Conservation (phyloP, 2,888 invertebrate species). For the Lycophotia porphyrea region DNA sequence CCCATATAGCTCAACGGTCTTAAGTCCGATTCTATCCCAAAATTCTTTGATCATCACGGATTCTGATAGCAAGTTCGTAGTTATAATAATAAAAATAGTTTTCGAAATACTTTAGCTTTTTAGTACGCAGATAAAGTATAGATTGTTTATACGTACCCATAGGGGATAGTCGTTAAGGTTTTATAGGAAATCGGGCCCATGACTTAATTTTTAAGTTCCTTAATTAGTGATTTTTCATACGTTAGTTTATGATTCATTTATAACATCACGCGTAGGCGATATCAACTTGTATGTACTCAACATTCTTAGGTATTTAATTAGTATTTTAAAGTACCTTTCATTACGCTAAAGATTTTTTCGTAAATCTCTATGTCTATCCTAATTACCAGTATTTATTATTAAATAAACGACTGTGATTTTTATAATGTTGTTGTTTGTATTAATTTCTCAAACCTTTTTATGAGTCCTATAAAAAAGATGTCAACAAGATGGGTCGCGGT, state of each 20-base stretch:
- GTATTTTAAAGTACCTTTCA: conserved; percentile 81
- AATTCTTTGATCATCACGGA: conserved; percentile 67
- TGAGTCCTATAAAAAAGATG: not conserved
- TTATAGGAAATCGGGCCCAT: conserved; percentile 89
- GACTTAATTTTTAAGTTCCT: conserved; percentile 88
- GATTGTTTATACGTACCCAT: conserved; percentile 85
- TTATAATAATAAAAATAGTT: conserved; percentile 76
- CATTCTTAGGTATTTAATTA: conserved; percentile 81
- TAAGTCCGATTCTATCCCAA: conserved; percentile 65
- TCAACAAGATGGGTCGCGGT: not conserved
- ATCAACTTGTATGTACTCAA: conserved; percentile 80
- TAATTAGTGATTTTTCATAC: conserved; percentile 70
- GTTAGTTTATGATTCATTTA: conserved; percentile 66
- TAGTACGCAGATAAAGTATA: conserved; percentile 82
- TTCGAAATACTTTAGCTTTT: conserved; percentile 86
- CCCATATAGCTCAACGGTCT: conserved; percentile 61
- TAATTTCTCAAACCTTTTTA: not conserved
- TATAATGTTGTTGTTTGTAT: conserved; percentile 75
- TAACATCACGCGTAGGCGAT: conserved; percentile 68
- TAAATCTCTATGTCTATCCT: conserved; percentile 88
- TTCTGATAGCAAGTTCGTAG: conserved; percentile 74
- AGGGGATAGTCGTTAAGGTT: conserved; percentile 82
- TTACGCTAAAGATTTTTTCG: conserved; percentile 86
- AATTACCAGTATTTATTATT: conserved; percentile 88
- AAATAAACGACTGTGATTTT: conserved; percentile 90